Base-by-base conservation (phyloP, 2,888 invertebrate genomes). In the Koerneria pararmatus region DNA sequence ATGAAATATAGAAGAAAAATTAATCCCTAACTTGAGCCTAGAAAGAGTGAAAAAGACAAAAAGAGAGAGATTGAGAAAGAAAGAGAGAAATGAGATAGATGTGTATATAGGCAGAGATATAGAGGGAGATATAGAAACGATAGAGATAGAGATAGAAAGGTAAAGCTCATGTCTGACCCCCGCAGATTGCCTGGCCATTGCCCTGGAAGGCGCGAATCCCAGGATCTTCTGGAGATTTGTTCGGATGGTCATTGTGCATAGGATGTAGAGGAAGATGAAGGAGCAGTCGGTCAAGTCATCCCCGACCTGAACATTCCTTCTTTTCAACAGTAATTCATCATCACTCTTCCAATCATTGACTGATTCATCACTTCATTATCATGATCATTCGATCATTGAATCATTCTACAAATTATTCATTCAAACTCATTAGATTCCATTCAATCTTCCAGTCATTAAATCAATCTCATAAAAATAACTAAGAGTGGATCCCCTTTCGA, bases 181-280 rank as follows among this genome's bases (percentile, higher is more conserved):
- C n/a, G n/a, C n/a, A n/a, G n/a, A n/a, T 59, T 97, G 97, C 85
- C 95, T 95, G 71, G 91, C 93, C 60, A 95, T 95, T 32, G 95
- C 93, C 81, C 97, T 88, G 1, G 95, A 95, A 60, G 97, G 97
- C 0, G 97, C 94, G 86, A 98, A 94, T 56, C 80, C 80, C 56
- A 98, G 86, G 66, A 97, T 84, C 84, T 98, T 98, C 85, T 98
- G 97, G 72, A 95, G 93, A 84, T 98, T 98, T 89, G 97, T 91
- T 88, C 92, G 88, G 73, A 99, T 95, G 57, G 95, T 95, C 98
- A 99, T 99, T 35, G 98, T 99, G 85, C 97, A 98, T 64, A 99
- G 87, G 83, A 98, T 95, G 85, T 98, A 99, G 66, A 98, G 87
- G 85, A 98, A 98, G 83, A 99, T 95, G 84, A 99, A 98, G 1